These are phyloP conservation scores for Marasmarcha lunaedactyla DNA, from an alignment of 2,888 invertebrate genomes.

Conservation along the genomic window DNA sequence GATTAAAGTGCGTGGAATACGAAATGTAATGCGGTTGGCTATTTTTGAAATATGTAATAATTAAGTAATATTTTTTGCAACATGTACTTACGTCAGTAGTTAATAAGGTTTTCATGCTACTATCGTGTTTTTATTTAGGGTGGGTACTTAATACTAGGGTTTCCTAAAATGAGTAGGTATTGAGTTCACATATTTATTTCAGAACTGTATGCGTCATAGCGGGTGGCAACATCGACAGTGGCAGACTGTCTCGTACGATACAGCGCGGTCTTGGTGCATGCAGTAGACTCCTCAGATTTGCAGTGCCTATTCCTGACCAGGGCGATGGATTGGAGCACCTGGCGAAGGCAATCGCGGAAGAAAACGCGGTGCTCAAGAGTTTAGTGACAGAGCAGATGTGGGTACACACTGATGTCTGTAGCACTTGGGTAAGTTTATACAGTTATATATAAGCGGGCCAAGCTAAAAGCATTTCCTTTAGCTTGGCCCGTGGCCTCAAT, in stretches of 20 bases:
- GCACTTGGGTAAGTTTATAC: slow-evolving; percentile 51
- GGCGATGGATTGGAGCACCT: slow-evolving; percentile 80
- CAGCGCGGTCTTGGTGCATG: slow-evolving; percentile 84
- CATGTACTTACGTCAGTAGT: too few relatives aligned
- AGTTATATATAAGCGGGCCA: too few relatives aligned
- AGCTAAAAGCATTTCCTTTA: too few relatives aligned
- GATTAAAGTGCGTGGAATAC: too few relatives aligned
- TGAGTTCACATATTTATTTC: slow-evolving; percentile 1
- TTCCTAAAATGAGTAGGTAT: too few relatives aligned
- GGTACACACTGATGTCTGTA: slow-evolving; percentile 47
- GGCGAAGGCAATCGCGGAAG: slow-evolving; percentile 38
- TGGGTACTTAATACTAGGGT: too few relatives aligned
- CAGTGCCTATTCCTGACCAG: slow-evolving; percentile 78
- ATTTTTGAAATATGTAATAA: too few relatives aligned
- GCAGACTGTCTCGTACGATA: slow-evolving; percentile 79
- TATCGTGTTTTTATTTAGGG: too few relatives aligned
- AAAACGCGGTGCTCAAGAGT: slow-evolving; percentile 48
- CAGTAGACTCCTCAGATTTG: slow-evolving; percentile 77
- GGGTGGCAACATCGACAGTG: slow-evolving; percentile 85
- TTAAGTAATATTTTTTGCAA: too few relatives aligned
- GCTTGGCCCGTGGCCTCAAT: too few relatives aligned
- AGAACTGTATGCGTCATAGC: slow-evolving; percentile 83
- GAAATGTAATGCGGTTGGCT: too few relatives aligned
- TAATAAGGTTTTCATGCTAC: too few relatives aligned
- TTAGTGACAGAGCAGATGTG: slow-evolving; percentile 57